Evolutionary conservation across 2,797 vertebrate genomes (phyloP), one percentile per base, ranked within the genome.

Genomic region (Yasuhikotakia modesta): DNA sequence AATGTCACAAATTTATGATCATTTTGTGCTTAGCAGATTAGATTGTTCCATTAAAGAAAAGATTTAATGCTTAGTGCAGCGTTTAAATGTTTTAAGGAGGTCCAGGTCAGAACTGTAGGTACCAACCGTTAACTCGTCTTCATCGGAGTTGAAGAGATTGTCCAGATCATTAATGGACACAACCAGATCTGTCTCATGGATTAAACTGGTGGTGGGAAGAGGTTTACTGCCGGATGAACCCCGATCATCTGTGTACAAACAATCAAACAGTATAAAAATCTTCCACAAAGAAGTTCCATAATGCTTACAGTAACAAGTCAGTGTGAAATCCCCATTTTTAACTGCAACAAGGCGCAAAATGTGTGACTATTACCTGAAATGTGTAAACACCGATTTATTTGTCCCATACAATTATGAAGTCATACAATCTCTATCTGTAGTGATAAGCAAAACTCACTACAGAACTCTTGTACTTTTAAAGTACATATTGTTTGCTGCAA

Each of bases 121-220:
- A 93, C 97, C 95, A 85, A 99, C 98, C 91, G 94, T 91, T 80
- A 98, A 91, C 75, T 99, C 97, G 83, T 99, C 98, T 90, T 99
- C 98, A 69, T 99, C 98, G 0, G 97, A 99, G 88, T 99, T 99
- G 91, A 99, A 99, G 87, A 99, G 95, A 93, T 99, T 98, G 94
- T 99, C 98, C 81, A 99, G 94, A 91, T 99, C 98, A 8, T 96
- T 97, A 66, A 96, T 96, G 79, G 98, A 99, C 79, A 99, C 97
- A 79, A 93, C 96, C 81, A 99, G 88, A 88, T 99, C 98, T 0
- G 94, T 97, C 90, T 96, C 97, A 21, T 98, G 95, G 87, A 98
- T 96, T 82, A 98, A 94, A 89, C 97, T 99, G 70, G 95, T 97
- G 6, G 96, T 98, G 77, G 94, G 93, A 50, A 94, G 89, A 71